Evolutionary conservation across 2,888 invertebrate genomes (phyloP), one percentile per base, ranked within the genome.

Genomic region (Yponomeuta plumbellus): DNA sequence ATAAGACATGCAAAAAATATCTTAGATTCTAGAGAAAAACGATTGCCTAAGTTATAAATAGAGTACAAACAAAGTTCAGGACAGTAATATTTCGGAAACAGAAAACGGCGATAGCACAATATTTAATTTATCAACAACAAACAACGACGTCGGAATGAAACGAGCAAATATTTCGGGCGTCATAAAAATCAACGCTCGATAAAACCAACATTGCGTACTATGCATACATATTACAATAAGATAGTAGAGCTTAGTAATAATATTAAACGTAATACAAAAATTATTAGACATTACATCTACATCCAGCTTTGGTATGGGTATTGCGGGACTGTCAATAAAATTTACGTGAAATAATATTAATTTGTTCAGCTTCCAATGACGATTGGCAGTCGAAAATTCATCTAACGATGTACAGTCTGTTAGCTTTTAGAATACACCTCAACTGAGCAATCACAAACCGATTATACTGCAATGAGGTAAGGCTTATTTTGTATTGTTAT

Each of bases 241-340:
- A 13, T 26, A 13, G n/a, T 34, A 61, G 23, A 65, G 23, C 58
- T 39, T 59, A 58, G 39, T 21, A 58, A 58, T 65, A 56, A 64
- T 74, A 73, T 76, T 76, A 77, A 77, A 71, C 73, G 8, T 73
- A 71, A 73, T 74, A 80, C 73, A 79, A 80, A 34, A 78, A 77
- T 77, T 80, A 80, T 22, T 21, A 52, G 21, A 64, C 26, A 22
- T n/a, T 64, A 65, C 21, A 65, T 65, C 57, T 58, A 21, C 39
- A 65, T 34, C 34, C 23, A 39, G 58, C 59, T 65, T 65, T 65
- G 40, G 20, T 65, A 65, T 59, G 65, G 58, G 59, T 59, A 52
- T 52, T 52, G 44, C 17, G 34, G 6, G 34, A 34, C 34, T 34
- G 34, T 10, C 34, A 34, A 34, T 8, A 8, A 26, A 26, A 26